A percentile compares a stretch with the other conserved stretches of the same genome.
phyloP scores from a whole-genome alignment of 2,113 vertebrate genomes.

The Colistium nudipinnis region DNA sequence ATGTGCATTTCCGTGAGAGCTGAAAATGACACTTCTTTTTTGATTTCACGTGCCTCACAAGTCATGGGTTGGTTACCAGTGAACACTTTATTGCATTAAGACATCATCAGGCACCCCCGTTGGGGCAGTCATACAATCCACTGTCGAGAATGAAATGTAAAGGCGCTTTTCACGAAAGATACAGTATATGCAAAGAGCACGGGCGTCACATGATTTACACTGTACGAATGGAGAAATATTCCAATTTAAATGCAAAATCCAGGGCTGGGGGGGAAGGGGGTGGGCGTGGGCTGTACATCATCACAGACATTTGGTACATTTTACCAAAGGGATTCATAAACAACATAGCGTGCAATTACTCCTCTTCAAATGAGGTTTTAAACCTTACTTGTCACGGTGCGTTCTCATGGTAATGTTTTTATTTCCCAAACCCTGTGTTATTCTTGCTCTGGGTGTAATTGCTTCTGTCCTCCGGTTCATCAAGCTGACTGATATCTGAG shows the following conservation, averaged over 20 bases:
- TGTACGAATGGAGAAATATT: conserved; percentile 73
- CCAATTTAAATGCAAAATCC: conserved; percentile 83
- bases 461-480: conserved; percentile 79
- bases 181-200: conserved; percentile 58
- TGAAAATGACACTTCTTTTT: conserved; percentile 52
- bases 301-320: conserved; percentile 64
- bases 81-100: conserved; percentile 48
- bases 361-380: conserved; percentile 78
- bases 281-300: conserved; percentile 77
- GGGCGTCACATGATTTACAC: conserved; percentile 71
- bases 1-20: conserved; percentile 23
- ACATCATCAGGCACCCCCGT: conserved; percentile 46
- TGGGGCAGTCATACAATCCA: conserved; percentile 58
- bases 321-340: conserved; percentile 73
- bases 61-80: conserved; percentile 35
- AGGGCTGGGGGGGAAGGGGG: conserved; percentile 33
- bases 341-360: conserved; percentile 75
- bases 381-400: conserved; percentile 58
- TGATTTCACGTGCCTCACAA: conserved; percentile 38
- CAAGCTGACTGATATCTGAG: conserved; percentile 76
- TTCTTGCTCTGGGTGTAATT: conserved; percentile 80
- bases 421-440: conserved; percentile 78
- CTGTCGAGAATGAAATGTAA: conserved; percentile 55
- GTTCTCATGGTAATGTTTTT: conserved; percentile 78
- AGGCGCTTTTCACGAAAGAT: conserved; percentile 64